phyloP scores from a whole-genome alignment of 2,888 invertebrate species.

The Sphecodes monilicornis region DNA sequence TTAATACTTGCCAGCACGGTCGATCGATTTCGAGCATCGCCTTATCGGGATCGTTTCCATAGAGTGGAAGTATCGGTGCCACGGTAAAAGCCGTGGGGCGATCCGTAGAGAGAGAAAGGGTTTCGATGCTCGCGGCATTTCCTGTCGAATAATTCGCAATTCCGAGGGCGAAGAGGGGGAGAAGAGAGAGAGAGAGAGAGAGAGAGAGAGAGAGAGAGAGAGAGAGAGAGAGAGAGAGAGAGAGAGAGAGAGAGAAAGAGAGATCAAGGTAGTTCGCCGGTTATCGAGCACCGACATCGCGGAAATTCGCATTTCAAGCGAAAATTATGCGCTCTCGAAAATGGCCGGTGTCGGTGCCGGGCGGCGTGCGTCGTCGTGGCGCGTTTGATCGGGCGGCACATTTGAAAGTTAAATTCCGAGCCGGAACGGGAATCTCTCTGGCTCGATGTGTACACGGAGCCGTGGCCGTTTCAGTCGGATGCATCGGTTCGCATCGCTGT shows the following conservation, averaged over 20 bases:
- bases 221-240: too few species aligned
- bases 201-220: background rate
- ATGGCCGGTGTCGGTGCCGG: constrained; percentile 28
- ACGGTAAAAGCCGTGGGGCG: background rate
- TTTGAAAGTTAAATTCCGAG: constrained; percentile 81
- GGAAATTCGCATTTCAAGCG: constrained; percentile 71
- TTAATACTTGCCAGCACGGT: background rate
- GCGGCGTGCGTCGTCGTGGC: constrained; percentile 33
- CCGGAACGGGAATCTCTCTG: constrained; percentile 74
- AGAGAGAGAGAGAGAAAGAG: background rate
- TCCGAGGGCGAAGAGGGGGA: background rate
- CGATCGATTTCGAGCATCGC: background rate
- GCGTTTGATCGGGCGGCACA: constrained; percentile 67
- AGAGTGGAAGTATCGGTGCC: background rate
- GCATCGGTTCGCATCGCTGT: constrained; percentile 14
- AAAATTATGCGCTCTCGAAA: constrained; percentile 69
- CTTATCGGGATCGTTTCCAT: background rate
- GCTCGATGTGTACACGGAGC: constrained; percentile 14
- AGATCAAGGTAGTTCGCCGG: constrained; percentile 4
- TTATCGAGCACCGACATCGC: constrained; percentile 63
- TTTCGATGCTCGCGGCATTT: constrained; percentile 17
- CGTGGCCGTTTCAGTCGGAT: constrained; percentile 11
- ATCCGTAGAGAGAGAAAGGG: background rate
- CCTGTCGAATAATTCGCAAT: constrained; percentile 36
- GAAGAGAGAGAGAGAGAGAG: background rate